Evolutionary conservation across 2,113 vertebrate species (phyloP), one percentile per base, ranked within the genome.

Genomic region (Varanus salvator): DNA sequence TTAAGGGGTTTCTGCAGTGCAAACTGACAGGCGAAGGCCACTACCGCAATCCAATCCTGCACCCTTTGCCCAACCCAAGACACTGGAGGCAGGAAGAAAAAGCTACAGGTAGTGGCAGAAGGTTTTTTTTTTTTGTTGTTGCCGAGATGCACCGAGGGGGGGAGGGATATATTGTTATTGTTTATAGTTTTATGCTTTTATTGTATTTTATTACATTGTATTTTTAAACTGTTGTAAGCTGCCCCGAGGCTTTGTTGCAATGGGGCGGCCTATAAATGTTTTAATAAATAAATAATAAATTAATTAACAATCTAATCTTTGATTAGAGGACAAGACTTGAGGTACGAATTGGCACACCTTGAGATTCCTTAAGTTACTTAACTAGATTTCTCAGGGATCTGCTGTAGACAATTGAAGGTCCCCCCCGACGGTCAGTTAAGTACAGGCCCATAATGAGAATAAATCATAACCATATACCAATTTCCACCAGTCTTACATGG

Each of bases 371-470:
- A 94, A 95, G 86, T 92, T 91, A 82, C 44, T 82, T 54, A 94
- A 85, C 17, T 21, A 85, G 66, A 95, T 96, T 96, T 82, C 93
- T 93, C 94, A 93, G 85, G 88, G 84, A 88, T 92, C 87, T 95
- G 92, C 91, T 89, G 52, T 75, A 93, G 71, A 90, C 60, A 75
- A 23, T 44, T 34, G 92, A 88, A 92, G 88, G 91, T 87, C 14
- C 82, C 69, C 69, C 93, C 95, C 31, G 71, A 95, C 94, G 92
- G 92, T 93, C 93, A 95, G 94, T 96, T 96, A 96, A 95, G 95
- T 96, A 93, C 85, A 94, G 95, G 94, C 89, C 82, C 93, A 87
- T 93, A 96, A 96, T 95, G 89, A 94, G 95, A 96, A 95, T 96
- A 96, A 97, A 96, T 96, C 95, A 93, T 85, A 88, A 66, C 92